A percentile compares a stretch with the other conserved stretches of the same genome.
phyloP scores from a whole-genome alignment of 2,797 vertebrate genomes.

The Pseudomugil gertrudae region DNA sequence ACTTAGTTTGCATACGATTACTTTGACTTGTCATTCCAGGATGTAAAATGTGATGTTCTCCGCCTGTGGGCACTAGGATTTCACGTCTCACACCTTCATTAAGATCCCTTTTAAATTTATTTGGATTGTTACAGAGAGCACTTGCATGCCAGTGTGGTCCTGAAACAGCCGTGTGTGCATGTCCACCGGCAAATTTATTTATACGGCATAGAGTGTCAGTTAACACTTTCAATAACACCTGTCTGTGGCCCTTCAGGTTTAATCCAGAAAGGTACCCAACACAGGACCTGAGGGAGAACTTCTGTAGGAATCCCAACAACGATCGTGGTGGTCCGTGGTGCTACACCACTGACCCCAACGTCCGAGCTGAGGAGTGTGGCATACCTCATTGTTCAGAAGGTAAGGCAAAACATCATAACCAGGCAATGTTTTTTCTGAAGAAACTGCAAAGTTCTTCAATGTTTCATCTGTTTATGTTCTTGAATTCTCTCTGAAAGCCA shows the following conservation, averaged over 20 bases:
- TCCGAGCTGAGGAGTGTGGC: slow-evolving; percentile 90
- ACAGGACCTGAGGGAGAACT: slow-evolving; percentile 94
- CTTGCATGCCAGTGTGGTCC: slow-evolving; percentile 17
- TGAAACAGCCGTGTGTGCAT: slow-evolving; percentile 56
- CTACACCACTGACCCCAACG: slow-evolving; percentile 92
- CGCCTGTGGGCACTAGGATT: slow-evolving; percentile 5
- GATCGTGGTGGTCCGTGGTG: slow-evolving; percentile 96
- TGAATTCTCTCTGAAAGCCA: slow-evolving; percentile 4
- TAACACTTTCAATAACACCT: slow-evolving; percentile 53
- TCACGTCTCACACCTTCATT: slow-evolving; percentile 32
- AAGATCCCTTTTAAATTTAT: slow-evolving; percentile 53
- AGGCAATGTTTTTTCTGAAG: slow-evolving; percentile 1
- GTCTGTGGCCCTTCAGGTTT: slow-evolving; percentile 81
- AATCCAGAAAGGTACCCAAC: slow-evolving; percentile 83
- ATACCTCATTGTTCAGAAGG: slow-evolving; percentile 93
- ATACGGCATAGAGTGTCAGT: slow-evolving; percentile 57
- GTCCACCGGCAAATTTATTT: slow-evolving; percentile 60
- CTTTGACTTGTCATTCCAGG: slow-evolving; percentile 10
- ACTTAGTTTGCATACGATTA: slow-evolving; percentile 48
- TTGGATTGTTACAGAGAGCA: slow-evolving; percentile 50
- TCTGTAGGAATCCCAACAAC: slow-evolving; percentile 95
- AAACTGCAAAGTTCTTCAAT: slow-evolving; percentile 1
- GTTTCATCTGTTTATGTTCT: slow-evolving; percentile 13
- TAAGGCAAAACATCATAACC: slow-evolving; percentile 63
- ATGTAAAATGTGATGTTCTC: slow-evolving; percentile 28